Percentiles rank a stretch among this genome's conserved stretches.
These are phyloP conservation scores for Drosophila parvula DNA, from an alignment of 1,140 invertebrate genomes.

Conservation along the genomic window DNA sequence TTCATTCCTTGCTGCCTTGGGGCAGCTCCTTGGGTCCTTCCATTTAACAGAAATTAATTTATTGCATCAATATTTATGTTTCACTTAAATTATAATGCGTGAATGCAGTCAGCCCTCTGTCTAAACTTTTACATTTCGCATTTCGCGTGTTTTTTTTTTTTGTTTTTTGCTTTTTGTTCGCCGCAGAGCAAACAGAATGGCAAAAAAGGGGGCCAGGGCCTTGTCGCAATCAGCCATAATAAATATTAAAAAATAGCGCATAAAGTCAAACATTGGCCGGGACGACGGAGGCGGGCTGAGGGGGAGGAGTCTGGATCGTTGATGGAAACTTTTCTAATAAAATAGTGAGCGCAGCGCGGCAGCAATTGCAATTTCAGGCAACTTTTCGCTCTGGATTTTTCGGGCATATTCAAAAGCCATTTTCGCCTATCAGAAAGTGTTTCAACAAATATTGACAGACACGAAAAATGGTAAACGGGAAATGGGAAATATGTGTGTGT, in stretches of 20 bases:
- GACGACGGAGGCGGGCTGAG: no score
- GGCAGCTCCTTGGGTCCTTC: constrained; percentile 46
- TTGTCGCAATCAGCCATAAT: constrained; percentile 78
- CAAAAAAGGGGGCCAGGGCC: not conserved
- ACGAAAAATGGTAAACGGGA: constrained; percentile 1
- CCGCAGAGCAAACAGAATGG: constrained; percentile 64
- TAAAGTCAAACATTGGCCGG: constrained; percentile 73
- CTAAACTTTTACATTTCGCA: constrained; percentile 64
- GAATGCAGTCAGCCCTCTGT: constrained; percentile 72
- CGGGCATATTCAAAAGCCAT: constrained; percentile 77
- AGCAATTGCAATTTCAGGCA: constrained; percentile 61
- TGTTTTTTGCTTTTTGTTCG: constrained; percentile 21
- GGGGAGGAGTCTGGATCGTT: constrained; percentile 7
- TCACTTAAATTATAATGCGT: constrained; percentile 83
- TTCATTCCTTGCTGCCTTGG: not conserved
- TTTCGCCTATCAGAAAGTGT: constrained; percentile 80
- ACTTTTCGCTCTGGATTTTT: constrained; percentile 45
- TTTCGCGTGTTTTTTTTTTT: constrained; percentile 18
- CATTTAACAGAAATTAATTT: constrained; percentile 80
- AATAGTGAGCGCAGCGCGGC: constrained; percentile 60
- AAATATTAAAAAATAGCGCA: constrained; percentile 82
- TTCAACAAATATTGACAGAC: constrained; percentile 82
- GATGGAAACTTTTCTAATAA: constrained; percentile 77
- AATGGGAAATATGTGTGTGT: not conserved
- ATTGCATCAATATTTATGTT: constrained; percentile 83